These are phyloP conservation scores for Delphinus delphis DNA, from an alignment of 2,113 vertebrate species.

Conservation along the genomic window DNA sequence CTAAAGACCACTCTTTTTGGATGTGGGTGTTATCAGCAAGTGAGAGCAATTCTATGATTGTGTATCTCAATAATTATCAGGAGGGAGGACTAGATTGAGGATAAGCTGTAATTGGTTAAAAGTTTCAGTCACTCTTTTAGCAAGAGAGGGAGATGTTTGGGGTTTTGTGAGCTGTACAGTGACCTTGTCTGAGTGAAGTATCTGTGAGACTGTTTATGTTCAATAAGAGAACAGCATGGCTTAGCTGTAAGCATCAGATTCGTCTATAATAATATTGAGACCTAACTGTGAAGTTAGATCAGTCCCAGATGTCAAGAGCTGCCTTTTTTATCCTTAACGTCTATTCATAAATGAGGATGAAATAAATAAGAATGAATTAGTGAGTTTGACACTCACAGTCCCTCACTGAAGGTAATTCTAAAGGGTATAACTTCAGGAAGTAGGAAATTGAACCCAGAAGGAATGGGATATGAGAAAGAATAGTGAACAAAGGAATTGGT, in stretches of 20 bases:
- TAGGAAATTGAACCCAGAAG: constrained; percentile 35
- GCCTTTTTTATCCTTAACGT: neutral
- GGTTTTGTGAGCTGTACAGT: neutral
- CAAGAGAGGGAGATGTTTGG: neutral
- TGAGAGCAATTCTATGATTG: neutral
- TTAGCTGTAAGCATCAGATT: neutral
- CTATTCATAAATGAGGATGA: constrained; percentile 12
- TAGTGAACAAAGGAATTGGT: neutral
- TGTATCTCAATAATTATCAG: neutral
- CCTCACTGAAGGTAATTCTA: constrained; percentile 25
- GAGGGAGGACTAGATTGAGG: neutral
- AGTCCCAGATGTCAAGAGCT: neutral
- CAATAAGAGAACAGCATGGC: neutral
- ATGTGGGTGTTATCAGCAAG: neutral
- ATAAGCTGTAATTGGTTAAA: neutral
- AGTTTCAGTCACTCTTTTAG: neutral
- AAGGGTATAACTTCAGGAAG: constrained; percentile 1
- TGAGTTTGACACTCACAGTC: neutral
- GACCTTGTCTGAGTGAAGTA: neutral
- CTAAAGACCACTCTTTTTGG: neutral
- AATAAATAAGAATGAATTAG: constrained; percentile 53
- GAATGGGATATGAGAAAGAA: constrained; percentile 1
- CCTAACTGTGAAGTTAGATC: neutral
- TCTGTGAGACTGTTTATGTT: neutral
- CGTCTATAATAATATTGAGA: neutral